Percentiles rank a stretch among this genome's conserved stretches.
phyloP scores from a whole-genome alignment of 2,113 vertebrate species.

The Psammodynastes pulverulentus region DNA sequence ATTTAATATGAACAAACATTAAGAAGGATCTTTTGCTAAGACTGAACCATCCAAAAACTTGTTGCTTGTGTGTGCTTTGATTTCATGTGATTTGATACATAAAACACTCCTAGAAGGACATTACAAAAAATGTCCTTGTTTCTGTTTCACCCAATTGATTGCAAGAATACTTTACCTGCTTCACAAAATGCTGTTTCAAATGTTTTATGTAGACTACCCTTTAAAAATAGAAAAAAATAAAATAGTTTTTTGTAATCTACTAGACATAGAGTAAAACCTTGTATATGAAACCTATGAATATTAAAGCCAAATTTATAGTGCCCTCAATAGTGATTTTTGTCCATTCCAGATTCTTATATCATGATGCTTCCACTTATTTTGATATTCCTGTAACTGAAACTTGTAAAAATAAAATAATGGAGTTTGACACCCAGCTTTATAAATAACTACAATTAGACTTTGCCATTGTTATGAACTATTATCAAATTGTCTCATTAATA shows the following conservation, averaged over 20 bases:
- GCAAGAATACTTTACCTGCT: neutral
- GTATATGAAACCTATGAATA: neutral
- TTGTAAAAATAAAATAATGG: conserved; percentile 42
- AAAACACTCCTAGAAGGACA: neutral
- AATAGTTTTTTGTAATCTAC: neutral
- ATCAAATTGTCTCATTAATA: conserved; percentile 61
- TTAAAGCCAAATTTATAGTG: neutral
- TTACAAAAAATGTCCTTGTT: neutral
- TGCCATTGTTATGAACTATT: conserved; percentile 61
- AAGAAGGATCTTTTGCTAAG: neutral
- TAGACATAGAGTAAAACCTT: neutral
- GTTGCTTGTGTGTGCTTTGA: neutral
- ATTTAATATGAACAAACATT: neutral
- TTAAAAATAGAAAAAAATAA: neutral
- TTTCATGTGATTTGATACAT: neutral
- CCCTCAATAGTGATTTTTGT: neutral
- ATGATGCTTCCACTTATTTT: neutral
- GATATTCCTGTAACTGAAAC: neutral
- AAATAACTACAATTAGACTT: conserved; percentile 39
- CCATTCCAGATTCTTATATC: neutral
- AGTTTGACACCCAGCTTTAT: conserved; percentile 51
- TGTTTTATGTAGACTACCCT: neutral
- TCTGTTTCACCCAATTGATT: neutral
- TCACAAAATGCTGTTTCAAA: neutral
- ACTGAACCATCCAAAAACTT: neutral